phyloP scores from a whole-genome alignment of 2,888 invertebrate species.

The Prosapia bicincta region DNA sequence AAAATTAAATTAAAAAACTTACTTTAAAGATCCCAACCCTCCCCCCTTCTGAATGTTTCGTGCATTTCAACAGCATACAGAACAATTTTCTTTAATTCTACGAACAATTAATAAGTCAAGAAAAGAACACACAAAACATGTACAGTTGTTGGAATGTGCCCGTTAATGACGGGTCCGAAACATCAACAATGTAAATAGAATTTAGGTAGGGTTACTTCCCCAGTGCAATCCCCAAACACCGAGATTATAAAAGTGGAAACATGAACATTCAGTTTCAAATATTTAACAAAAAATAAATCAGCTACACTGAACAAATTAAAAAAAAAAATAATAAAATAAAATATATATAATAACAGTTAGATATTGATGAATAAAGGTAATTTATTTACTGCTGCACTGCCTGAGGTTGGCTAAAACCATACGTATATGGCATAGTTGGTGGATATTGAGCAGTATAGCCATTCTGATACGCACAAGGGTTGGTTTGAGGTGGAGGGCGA shows the following conservation, averaged over 20 bases:
- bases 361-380: constrained; percentile 14
- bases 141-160: constrained; percentile 38
- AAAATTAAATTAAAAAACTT: constrained; percentile 5
- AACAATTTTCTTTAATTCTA: constrained; percentile 41
- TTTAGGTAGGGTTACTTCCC: constrained; percentile 17
- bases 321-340: constrained; percentile 7
- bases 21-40: constrained; percentile 43
- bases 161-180: constrained; percentile 38
- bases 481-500: constrained; percentile 53
- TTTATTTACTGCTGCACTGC: constrained; percentile 63
- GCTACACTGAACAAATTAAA: constrained; percentile 16
- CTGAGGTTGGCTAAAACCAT: constrained; percentile 40
- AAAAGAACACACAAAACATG: constrained; percentile 23
- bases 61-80: constrained; percentile 87
- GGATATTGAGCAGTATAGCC: constrained; percentile 60
- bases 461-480: constrained; percentile 58
- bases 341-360: constrained; percentile 9
- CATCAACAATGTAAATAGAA: constrained; percentile 31
- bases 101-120: constrained; percentile 20
- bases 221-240: constrained; percentile 39
- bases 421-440: constrained; percentile 30
- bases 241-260: constrained; percentile 31
- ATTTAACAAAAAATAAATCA: constrained; percentile 18
- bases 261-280: constrained; percentile 9
- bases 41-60: constrained; percentile 82